Evolutionary conservation across 2,888 invertebrate genomes (phyloP).

Genomic region (Rotaria magnacalcarata): DNA sequence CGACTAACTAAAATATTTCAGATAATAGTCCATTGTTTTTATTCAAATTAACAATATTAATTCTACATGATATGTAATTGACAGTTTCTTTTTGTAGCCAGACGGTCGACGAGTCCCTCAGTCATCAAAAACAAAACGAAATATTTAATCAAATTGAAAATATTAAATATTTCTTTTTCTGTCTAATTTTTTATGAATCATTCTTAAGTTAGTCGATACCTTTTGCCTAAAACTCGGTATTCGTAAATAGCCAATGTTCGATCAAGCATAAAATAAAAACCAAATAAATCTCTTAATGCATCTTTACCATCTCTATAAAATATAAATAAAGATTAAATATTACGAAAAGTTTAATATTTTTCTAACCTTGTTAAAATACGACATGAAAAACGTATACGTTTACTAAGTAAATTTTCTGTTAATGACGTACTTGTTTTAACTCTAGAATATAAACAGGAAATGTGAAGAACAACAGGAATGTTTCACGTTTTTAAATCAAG

Average conservation of each 20-base stretch:
- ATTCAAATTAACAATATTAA: too few species aligned
- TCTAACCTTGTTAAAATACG: constrained; percentile 55
- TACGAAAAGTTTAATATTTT: background rate
- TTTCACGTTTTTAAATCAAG: background rate
- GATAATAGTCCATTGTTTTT: too few species aligned
- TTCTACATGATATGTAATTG: too few species aligned
- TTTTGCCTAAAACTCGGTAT: constrained; percentile 58
- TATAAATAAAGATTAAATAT: background rate
- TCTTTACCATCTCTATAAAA: constrained; percentile 23
- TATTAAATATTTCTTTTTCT: too few species aligned
- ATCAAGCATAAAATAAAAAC: constrained; percentile 57
- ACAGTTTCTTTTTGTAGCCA: too few species aligned
- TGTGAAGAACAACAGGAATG: too few species aligned
- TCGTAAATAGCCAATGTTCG: constrained; percentile 58
- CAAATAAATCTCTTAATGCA: constrained; percentile 56
- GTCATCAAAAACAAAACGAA: background rate
- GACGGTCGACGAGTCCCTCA: too few species aligned
- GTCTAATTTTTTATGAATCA: too few species aligned
- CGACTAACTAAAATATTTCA: too few species aligned
- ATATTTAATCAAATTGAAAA: background rate
- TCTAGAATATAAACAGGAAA: background rate
- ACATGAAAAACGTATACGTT: constrained; percentile 56
- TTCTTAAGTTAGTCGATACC: constrained; percentile 48
- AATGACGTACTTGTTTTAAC: constrained; percentile 29
- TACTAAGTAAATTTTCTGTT: constrained; percentile 56